Percentiles rank a stretch among this genome's conserved stretches.
Conservation (phyloP, 2,888 invertebrate species). For the Lacanobia wlatinum region DNA sequence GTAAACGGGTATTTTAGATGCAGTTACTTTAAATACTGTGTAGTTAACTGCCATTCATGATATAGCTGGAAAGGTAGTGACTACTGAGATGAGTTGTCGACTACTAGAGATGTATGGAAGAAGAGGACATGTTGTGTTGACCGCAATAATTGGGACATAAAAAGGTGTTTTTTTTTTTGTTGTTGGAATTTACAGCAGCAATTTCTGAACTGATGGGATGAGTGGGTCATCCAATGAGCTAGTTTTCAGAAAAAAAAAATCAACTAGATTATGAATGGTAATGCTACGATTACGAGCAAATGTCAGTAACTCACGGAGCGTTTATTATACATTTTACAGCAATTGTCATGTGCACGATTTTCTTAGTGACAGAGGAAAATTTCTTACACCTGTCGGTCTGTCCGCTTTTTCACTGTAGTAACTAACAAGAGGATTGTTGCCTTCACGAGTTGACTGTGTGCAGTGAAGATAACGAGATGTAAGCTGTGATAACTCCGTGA, state of each 20-base stretch:
- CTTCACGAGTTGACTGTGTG: conserved; percentile 32
- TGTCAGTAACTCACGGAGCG: neutral
- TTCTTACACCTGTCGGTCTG: conserved; percentile 5
- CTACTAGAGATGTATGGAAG: neutral
- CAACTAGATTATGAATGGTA: neutral
- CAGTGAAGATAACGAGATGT: conserved; percentile 50
- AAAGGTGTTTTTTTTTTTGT: too few species aligned
- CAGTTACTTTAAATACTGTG: conserved; percentile 31
- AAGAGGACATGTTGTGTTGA: neutral
- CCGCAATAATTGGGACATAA: neutral
- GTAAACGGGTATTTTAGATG: conserved; percentile 23
- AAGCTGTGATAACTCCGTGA: conserved; percentile 44
- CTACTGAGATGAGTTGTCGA: too few species aligned
- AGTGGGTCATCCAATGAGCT: too few species aligned
- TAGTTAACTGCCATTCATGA: neutral
- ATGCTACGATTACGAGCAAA: conserved; percentile 15
- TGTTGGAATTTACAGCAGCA: too few species aligned
- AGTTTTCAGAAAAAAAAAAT: too few species aligned
- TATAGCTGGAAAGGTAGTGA: neutral
- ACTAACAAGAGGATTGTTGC: conserved; percentile 26
- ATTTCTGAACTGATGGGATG: too few species aligned
- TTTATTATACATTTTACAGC: conserved; percentile 23
- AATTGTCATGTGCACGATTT: conserved; percentile 35
- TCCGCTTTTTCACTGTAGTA: conserved; percentile 11
- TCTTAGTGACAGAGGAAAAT: conserved; percentile 17